Conservation (phyloP, 2,888 invertebrate genomes). For the Colletes collaris region DNA sequence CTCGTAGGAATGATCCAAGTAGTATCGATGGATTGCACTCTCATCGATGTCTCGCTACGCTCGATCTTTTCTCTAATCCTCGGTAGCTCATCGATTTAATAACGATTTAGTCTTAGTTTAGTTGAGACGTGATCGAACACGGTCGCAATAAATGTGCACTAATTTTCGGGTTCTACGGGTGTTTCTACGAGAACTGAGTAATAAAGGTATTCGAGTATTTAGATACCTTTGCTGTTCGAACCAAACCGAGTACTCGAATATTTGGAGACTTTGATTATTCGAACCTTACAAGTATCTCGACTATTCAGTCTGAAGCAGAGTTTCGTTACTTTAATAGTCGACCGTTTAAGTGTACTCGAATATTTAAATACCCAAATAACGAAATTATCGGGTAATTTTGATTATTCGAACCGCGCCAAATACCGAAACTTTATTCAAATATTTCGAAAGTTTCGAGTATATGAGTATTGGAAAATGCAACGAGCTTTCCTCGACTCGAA, state of each 20-base stretch:
- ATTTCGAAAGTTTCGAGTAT: too few species aligned
- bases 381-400: too few species aligned
- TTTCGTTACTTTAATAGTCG: too few species aligned
- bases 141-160: conserved; percentile 15
- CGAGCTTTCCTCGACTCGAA: neutral
- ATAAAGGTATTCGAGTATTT: neutral
- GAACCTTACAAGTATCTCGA: neutral
- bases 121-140: conserved; percentile 10
- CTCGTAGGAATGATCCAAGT: conserved; percentile 8
- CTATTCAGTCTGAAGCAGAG: neutral
- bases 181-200: neutral
- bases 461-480: too few species aligned
- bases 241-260: neutral
- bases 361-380: neutral
- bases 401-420: neutral
- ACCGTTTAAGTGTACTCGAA: neutral
- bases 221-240: neutral
- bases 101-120: conserved; percentile 31
- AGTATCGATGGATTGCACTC: conserved; percentile 36
- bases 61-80: neutral
- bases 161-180: neutral
- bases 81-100: conserved; percentile 10
- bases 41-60: conserved; percentile 5
- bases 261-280: neutral
- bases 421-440: neutral